Base-by-base conservation (phyloP, 2,113 vertebrate genomes). In the Corythoichthys intestinalis region DNA sequence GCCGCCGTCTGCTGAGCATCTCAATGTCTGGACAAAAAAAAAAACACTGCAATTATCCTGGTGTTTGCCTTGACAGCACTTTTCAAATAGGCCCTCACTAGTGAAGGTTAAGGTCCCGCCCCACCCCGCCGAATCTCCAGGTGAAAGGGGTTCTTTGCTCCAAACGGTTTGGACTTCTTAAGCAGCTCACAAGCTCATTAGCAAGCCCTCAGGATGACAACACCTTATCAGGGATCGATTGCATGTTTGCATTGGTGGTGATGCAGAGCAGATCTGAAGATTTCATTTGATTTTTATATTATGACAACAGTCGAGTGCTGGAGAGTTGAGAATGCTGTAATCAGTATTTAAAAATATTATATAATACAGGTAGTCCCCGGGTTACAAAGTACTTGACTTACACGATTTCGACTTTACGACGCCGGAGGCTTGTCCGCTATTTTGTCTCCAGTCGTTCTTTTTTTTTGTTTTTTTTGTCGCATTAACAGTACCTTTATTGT, bases 31-130 rank as follows among this genome's bases (percentile, higher is more conserved):
- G 46, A 70, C 59, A 35, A 12, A 34, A 57, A 34, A 35, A 56
- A 41, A 79, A 85, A 86, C 67, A 13, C 63, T 66, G 72, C 78
- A 77, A 87, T 90, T 85, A 83, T 77, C 75, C 47, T 65, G 67
- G 80, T 63, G 76, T 88, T 75, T 68, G 72, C 73, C 77, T 74
- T 83, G 86, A 79, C 80, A 50, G 77, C 74, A 57, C 71, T 83
- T 81, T 76, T 62, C 69, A 77, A 80, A 66, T 65, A 84, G 77
- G 67, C 86, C 78, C 66, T 47, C 48, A 14, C 20, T 20, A 57
- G 67, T 8, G 6, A 37, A 65, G 65, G 49, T 60, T 65, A 70
- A 75, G 78, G 61, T 73, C 69, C 66, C 65, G 67, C 46, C 44
- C 69, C 65, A 63, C 62, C 67, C 48, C 44, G 73, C 3, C 17